Conservation (phyloP, 1,140 invertebrate species). For the Batillaria attramentaria region DNA sequence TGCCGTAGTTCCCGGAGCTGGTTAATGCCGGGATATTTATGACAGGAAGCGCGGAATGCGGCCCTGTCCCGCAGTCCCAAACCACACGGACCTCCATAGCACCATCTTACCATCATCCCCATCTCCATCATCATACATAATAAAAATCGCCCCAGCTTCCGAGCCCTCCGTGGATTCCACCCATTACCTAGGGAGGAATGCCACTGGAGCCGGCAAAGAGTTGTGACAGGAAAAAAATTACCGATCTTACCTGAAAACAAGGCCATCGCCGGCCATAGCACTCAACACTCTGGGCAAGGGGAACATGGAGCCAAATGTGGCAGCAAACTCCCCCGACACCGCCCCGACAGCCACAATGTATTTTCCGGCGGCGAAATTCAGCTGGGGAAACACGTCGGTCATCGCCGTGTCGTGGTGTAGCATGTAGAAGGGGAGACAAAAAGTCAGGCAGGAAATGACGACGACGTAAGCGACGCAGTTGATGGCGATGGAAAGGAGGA, state of each 20-base stretch:
- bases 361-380: conserved; percentile 79
- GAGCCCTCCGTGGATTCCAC: no score
- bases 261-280: conserved; percentile 90
- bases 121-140: no score
- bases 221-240: no score
- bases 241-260: conserved; percentile 80
- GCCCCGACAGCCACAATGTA: conserved; percentile 86
- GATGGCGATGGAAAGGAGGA: conserved; percentile 84
- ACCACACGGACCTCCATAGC: no score
- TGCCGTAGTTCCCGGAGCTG: no score
- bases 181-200: no score
- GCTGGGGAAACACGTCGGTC: conserved; percentile 79
- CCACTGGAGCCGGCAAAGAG: no score
- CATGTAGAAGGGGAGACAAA: conserved; percentile 94
- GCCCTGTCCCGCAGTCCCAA: no score
- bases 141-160: no score
- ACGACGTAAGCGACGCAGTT: conserved; percentile 89
- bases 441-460: conserved; percentile 86
- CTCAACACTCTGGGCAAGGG: conserved; percentile 89
- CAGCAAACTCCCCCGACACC: conserved; percentile 75
- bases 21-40: no score
- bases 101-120: no score
- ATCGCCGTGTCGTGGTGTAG: conserved; percentile 87
- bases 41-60: no score
- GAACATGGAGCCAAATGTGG: conserved; percentile 90